These are phyloP conservation scores for Folsomia manolachei DNA, from an alignment of 2,888 invertebrate species.

Conservation along the genomic window DNA sequence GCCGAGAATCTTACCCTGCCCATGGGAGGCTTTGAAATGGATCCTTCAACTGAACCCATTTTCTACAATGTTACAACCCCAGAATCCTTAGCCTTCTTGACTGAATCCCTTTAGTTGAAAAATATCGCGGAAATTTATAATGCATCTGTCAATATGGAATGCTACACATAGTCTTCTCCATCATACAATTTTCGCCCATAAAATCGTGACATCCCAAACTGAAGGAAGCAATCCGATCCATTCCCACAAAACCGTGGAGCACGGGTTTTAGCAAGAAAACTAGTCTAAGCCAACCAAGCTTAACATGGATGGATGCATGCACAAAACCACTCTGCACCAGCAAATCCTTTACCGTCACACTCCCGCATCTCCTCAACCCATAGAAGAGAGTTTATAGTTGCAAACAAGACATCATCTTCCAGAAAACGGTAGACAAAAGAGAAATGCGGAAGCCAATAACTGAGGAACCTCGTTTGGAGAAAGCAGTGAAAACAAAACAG, in stretches of 20 bases:
- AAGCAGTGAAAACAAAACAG: background rate
- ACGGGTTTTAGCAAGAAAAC: background rate
- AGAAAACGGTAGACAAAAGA: background rate
- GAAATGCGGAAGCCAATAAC: background rate
- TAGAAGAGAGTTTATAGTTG: background rate
- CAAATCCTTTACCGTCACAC: background rate
- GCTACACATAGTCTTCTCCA: constrained; percentile 7
- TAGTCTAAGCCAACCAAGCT: background rate
- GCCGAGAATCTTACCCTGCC: constrained; percentile 12
- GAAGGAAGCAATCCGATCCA: background rate
- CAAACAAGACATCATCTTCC: background rate
- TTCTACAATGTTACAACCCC: constrained; percentile 17
- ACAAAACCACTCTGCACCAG: background rate
- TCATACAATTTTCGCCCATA: no score
- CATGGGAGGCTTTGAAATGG: constrained; percentile 13
- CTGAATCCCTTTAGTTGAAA: constrained; percentile 18
- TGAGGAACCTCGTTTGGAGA: background rate
- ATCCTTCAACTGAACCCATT: constrained; percentile 20
- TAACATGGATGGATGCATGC: background rate
- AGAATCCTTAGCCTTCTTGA: constrained; percentile 18
- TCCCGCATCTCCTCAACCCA: background rate
- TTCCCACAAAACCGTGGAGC: background rate
- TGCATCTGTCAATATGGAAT: constrained; percentile 24
- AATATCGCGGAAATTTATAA: constrained; percentile 22
- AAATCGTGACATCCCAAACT: background rate